Base-by-base conservation (phyloP, 2,113 vertebrate species). In the Nestor notabilis region DNA sequence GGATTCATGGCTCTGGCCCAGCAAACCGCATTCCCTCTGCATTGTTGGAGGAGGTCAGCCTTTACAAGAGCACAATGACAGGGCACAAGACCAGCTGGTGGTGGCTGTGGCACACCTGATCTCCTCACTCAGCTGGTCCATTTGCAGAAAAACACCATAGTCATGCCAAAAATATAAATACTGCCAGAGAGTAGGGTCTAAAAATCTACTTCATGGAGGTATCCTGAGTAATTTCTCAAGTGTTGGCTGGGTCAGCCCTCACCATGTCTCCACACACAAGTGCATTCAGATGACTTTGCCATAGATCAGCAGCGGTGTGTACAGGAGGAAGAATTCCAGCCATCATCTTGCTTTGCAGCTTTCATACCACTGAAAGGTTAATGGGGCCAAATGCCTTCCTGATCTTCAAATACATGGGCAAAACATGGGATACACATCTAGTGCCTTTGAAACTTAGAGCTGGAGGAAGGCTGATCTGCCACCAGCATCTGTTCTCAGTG, bases 361-460 rank as follows among this genome's bases (percentile, higher is more conserved):
- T 91, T 83, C 93, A 93, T 88, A 63, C 85, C 82, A 91, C n/a
- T 46, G 87, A 74, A 91, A 94, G 85, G 88, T 91, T 83, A 89
- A 66, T 19, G 41, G 52, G 60, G 58, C 61, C 11, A 3, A 88
- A 91, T 93, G 75, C 70, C 90, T 93, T 50, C 56, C 75, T 83
- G 90, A 65, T 90, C 89, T 75, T 90, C 76, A 93, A 90, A 79
- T 49, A 58, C 41, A 37, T 23, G 78, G 20, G 75, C n/a, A 83
- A 77, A 88, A 74, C 53, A 6, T 0, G 1, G 49, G 56, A 31
- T 72, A 5, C 52, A 56, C 2, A 69, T 47, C 68, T 47, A 17
- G 17, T 47, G 44, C 70, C 65, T 72, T 95, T 90, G 87, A 71
- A 91, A 64, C 43, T 25, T 18, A 11, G 56, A 72, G 74, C 81